These are phyloP conservation scores for Hoplodrina ambigua DNA, from an alignment of 2,888 invertebrate species.

Conservation along the genomic window DNA sequence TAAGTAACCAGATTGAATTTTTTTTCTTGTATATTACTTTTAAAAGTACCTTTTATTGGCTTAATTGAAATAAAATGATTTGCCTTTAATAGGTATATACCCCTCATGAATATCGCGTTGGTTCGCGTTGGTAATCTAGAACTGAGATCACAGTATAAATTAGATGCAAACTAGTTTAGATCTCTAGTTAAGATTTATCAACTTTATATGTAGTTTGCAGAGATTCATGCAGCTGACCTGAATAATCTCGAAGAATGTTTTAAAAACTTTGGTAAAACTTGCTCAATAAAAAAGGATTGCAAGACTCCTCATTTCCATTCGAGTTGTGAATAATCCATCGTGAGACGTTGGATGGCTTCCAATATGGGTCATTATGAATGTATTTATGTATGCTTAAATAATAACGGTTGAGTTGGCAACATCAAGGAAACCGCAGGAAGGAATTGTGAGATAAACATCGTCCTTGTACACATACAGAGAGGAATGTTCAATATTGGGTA, in stretches of 20 bases:
- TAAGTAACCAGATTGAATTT: no score
- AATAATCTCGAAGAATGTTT: constrained; percentile 44
- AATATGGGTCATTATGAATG: constrained; percentile 40
- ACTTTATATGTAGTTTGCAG: constrained; percentile 40
- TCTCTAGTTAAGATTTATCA: constrained; percentile 43
- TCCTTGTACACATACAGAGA: background rate
- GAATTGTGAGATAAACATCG: constrained; percentile 9
- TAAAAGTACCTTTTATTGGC: no score
- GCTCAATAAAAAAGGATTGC: constrained; percentile 47
- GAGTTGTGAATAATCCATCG: constrained; percentile 44
- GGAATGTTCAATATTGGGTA: background rate
- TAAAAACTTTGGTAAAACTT: constrained; percentile 37
- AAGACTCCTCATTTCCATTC: constrained; percentile 34
- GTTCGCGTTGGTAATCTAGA: background rate
- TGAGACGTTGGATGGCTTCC: constrained; percentile 42
- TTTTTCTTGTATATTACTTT: no score
- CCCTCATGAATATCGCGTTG: constrained; percentile 7
- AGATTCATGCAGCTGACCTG: constrained; percentile 45
- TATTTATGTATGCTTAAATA: constrained; percentile 48
- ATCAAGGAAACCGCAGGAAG: constrained; percentile 16
- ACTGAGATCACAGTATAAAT: constrained; percentile 30
- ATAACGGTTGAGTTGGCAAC: constrained; percentile 12
- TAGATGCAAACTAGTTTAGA: constrained; percentile 35
- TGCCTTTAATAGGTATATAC: background rate
- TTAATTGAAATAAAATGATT: no score